A percentile compares a stretch with the other conserved stretches of the same genome.
Conservation (phyloP, 2,888 invertebrate species). For the Mesorhabditis belari region DNA sequence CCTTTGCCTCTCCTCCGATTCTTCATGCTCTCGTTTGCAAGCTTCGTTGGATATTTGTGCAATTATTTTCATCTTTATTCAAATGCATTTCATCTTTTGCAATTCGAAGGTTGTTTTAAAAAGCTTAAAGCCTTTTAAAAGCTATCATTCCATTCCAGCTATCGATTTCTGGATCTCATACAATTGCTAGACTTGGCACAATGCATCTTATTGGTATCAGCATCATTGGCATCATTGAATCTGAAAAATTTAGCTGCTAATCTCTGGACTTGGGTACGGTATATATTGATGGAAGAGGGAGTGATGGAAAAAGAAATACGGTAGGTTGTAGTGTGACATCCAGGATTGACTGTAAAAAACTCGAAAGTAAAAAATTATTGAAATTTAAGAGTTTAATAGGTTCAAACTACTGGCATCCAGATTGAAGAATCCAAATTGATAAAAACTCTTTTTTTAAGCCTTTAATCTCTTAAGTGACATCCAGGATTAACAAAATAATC, state of each 20-base stretch:
- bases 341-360: background rate
- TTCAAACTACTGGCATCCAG: too few relatives aligned
- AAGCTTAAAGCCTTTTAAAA: constrained; percentile 3
- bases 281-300: constrained; percentile 46
- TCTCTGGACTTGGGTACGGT: constrained; percentile 84
- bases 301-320: constrained; percentile 48
- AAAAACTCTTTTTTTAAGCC: too few relatives aligned
- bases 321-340: constrained; percentile 53
- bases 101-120: constrained; percentile 39
- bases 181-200: constrained; percentile 86
- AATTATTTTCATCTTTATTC: constrained; percentile 48
- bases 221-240: too few relatives aligned
- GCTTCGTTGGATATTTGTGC: constrained; percentile 36
- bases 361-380: too few relatives aligned
- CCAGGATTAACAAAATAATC: too few relatives aligned
- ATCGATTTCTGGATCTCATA: constrained; percentile 91
- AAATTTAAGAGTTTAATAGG: too few relatives aligned
- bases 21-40: constrained; percentile 21
- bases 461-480: too few relatives aligned
- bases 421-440: too few relatives aligned
- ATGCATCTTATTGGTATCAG: constrained; percentile 99
- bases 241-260: constrained; percentile 81
- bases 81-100: constrained; percentile 51
- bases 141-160: constrained; percentile 65
- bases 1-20: constrained; percentile 31